Conservation (phyloP, 2,113 vertebrate genomes). For the Eulemur rufifrons region DNA sequence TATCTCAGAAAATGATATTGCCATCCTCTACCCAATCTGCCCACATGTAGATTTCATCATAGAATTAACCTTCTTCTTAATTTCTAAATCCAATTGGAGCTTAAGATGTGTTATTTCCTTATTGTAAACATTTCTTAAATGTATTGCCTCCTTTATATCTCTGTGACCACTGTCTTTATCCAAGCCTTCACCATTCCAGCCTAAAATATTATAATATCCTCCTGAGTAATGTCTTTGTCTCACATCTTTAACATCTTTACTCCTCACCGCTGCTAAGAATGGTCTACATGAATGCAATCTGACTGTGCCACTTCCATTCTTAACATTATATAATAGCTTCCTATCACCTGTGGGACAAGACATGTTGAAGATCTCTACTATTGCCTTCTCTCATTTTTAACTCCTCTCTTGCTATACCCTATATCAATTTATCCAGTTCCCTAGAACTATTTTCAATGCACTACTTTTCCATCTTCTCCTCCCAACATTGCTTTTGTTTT, state of each 20-base stretch:
- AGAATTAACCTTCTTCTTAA: not conserved
- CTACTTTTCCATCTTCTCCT: not conserved
- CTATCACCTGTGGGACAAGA: not conserved
- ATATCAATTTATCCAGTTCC: not conserved
- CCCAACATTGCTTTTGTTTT: not conserved
- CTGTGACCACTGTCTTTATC: not conserved
- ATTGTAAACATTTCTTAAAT: not conserved
- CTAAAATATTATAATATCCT: not conserved
- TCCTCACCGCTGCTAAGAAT: not conserved
- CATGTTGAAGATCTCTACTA: not conserved
- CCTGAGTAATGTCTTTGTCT: not conserved
- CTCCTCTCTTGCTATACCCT: not conserved
- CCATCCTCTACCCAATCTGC: not conserved
- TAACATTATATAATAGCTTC: not conserved
- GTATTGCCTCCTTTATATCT: not conserved
- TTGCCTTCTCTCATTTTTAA: not conserved
- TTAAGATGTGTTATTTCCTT: not conserved
- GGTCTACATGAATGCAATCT: not conserved
- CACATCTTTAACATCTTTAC: not conserved
- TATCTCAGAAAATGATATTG: not conserved
- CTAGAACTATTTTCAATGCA: not conserved
- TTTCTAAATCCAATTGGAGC: not conserved
- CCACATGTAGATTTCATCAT: not conserved
- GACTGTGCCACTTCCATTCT: not conserved
- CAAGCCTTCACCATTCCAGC: not conserved